Evolutionary conservation across 2,888 invertebrate genomes (phyloP).

Genomic region (Ephialtes manifestator): DNA sequence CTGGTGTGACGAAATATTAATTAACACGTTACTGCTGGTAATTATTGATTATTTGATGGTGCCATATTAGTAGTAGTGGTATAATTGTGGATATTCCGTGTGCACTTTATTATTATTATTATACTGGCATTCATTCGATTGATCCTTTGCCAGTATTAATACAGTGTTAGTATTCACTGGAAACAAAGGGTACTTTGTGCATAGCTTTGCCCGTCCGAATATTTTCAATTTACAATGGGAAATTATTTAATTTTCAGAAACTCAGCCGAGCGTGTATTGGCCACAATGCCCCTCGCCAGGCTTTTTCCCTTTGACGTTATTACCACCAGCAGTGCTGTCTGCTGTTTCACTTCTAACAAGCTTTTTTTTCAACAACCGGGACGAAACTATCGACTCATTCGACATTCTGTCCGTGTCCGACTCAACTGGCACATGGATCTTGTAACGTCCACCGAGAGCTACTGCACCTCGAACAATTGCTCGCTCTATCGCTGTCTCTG

Average conservation of each 20-base stretch:
- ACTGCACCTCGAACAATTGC: slow-evolving; percentile 72
- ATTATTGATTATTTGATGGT: slow-evolving; percentile 18
- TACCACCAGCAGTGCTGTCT: neutral
- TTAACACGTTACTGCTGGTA: slow-evolving; percentile 14
- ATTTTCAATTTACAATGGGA: neutral
- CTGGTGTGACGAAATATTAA: slow-evolving; percentile 17
- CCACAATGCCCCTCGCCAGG: slow-evolving; percentile 49
- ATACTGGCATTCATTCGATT: neutral
- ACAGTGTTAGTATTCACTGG: slow-evolving; percentile 25
- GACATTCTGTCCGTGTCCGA: slow-evolving; percentile 34
- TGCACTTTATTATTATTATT: neutral
- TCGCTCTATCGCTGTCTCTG: slow-evolving; percentile 72
- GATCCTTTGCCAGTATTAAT: slow-evolving; percentile 28
- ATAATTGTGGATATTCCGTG: neutral
- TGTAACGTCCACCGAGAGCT: slow-evolving; percentile 72
- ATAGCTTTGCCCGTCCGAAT: neutral
- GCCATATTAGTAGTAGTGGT: neutral
- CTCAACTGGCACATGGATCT: slow-evolving; percentile 64
- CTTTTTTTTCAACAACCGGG: slow-evolving; percentile 38
- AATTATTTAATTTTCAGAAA: slow-evolving; percentile 22
- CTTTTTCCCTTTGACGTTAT: slow-evolving; percentile 34
- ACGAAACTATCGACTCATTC: slow-evolving; percentile 16
- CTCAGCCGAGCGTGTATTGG: slow-evolving; percentile 56
- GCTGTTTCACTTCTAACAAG: neutral
- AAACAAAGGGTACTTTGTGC: slow-evolving; percentile 21